These are phyloP conservation scores for Montipora sp. DNA, from an alignment of 64 coral and sea anemone genomes.

Conservation along the genomic window DNA sequence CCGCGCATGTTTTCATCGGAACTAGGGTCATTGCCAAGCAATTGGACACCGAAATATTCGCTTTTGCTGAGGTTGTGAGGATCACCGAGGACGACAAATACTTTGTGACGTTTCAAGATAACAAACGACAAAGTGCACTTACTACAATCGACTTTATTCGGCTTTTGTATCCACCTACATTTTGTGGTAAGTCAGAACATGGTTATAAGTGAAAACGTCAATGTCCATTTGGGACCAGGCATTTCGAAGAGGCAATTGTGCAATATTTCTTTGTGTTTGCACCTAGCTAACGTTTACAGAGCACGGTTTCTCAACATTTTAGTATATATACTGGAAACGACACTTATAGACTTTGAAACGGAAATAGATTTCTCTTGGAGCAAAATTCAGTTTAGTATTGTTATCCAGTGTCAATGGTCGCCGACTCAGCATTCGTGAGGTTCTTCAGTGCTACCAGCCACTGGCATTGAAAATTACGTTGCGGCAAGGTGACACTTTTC, in stretches of 20 bases:
- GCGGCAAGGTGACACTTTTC: too few species aligned
- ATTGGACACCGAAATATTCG: background rate
- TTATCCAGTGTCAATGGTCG: too few species aligned
- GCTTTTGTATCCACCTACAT: conserved; percentile 32
- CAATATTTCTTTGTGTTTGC: background rate
- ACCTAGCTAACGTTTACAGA: too few species aligned
- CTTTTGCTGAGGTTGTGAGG: conserved; percentile 10
- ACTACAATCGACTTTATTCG: conserved; percentile 2
- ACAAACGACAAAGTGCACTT: background rate
- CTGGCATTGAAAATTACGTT: too few species aligned
- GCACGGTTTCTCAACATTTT: too few species aligned
- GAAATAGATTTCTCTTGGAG: too few species aligned
- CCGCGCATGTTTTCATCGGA: conserved; percentile 28
- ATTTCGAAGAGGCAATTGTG: background rate
- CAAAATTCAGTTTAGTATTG: too few species aligned
- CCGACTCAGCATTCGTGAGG: too few species aligned
- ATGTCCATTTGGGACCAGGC: background rate
- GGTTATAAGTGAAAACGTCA: too few species aligned
- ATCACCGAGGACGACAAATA: conserved; percentile 5
- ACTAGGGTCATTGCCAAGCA: conserved; percentile 26
- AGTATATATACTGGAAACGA: too few species aligned
- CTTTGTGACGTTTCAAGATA: conserved; percentile 32
- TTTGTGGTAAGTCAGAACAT: conserved; percentile 44
- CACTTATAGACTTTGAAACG: too few species aligned
- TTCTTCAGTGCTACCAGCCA: too few species aligned